Conservation (phyloP, 2,113 vertebrate species). For the Psettodes erumei region DNA sequence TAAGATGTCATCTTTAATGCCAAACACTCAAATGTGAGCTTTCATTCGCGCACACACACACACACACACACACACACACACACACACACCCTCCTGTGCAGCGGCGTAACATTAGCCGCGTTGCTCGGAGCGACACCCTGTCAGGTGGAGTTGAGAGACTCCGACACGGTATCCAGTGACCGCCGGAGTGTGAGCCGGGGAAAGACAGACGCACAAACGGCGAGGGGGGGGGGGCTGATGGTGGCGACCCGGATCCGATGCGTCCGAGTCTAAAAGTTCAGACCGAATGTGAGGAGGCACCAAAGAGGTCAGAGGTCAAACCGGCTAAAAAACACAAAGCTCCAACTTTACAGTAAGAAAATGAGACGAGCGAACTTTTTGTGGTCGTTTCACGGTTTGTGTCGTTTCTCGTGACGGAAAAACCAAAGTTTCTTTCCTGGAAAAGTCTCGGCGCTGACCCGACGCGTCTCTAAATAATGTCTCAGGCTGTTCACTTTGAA, state of each 20-base stretch:
- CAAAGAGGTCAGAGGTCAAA: no score
- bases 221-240: slow-evolving; percentile 19
- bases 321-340: no score
- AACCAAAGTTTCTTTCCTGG: no score
- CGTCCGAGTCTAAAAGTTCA: not conserved
- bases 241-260: no score
- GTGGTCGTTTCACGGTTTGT: no score
- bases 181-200: slow-evolving; percentile 54
- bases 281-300: not conserved
- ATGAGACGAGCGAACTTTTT: no score
- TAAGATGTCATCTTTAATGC: slow-evolving; percentile 80
- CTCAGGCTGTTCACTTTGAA: not conserved
- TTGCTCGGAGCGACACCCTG: slow-evolving; percentile 76
- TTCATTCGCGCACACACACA: no score
- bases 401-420: no score
- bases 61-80: no score
- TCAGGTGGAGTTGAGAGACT: slow-evolving; percentile 76
- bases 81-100: slow-evolving; percentile 58
- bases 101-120: slow-evolving; percentile 73
- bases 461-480: slow-evolving; percentile 10
- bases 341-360: no score
- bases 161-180: slow-evolving; percentile 69
- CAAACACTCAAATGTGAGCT: slow-evolving; percentile 68
- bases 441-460: not conserved
- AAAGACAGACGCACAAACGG: slow-evolving; percentile 25